These are phyloP conservation scores for Liolophura sinensis DNA, from an alignment of 1,140 invertebrate species.

Conservation along the genomic window DNA sequence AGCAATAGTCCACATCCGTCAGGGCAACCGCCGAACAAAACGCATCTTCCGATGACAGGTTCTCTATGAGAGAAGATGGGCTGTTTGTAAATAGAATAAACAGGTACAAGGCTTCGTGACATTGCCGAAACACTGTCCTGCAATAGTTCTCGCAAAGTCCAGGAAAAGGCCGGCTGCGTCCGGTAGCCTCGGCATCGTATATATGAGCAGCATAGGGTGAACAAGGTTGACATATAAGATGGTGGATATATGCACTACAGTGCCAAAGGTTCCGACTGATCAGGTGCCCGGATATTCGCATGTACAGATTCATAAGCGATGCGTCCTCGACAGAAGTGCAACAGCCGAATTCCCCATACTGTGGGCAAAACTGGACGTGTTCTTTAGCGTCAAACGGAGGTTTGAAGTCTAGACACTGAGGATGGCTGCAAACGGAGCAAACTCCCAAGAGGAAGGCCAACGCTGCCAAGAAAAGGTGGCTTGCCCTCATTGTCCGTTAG, in stretches of 20 bases:
- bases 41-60: constrained; percentile 1
- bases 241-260: constrained; percentile 30
- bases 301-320: constrained; percentile 18
- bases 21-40: constrained; percentile 40
- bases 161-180: constrained; percentile 10
- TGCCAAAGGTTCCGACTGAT: neutral
- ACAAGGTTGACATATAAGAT: constrained; percentile 46
- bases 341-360: constrained; percentile 47
- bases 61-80: too few relatives aligned
- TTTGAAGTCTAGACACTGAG: constrained; percentile 51
- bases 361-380: constrained; percentile 36
- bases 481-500: too few relatives aligned
- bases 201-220: constrained; percentile 51
- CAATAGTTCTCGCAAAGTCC: constrained; percentile 13
- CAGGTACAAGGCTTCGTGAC: too few relatives aligned
- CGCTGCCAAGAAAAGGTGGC: too few relatives aligned
- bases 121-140: too few relatives aligned
- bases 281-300: constrained; percentile 4
- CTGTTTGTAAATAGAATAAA: too few relatives aligned
- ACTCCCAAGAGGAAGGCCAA: too few relatives aligned
- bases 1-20: constrained; percentile 49
- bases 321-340: constrained; percentile 34
- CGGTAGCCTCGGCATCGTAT: constrained; percentile 36
- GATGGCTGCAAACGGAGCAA: constrained; percentile 23
- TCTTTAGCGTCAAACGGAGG: constrained; percentile 42